These are phyloP conservation scores for Pangasius mekongensis DNA, from an alignment of 2,797 vertebrate genomes.

Conservation along the genomic window DNA sequence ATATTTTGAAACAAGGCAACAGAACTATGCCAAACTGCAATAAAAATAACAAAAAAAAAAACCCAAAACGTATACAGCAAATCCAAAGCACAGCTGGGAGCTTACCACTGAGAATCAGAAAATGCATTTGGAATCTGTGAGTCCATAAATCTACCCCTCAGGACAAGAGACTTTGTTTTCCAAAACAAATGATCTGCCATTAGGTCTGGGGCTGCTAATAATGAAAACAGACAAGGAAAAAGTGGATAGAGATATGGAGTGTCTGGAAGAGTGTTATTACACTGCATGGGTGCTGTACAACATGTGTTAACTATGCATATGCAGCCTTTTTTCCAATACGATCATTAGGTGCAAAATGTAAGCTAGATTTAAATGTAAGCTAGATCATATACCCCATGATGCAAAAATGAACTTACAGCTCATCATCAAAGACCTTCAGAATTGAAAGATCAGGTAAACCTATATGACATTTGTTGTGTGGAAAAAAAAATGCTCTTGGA, in stretches of 20 bases:
- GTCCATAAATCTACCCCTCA: conserved; percentile 50
- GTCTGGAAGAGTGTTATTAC: not conserved
- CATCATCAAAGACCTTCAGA: not conserved
- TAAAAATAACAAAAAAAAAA: conserved; percentile 58
- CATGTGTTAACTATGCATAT: not conserved
- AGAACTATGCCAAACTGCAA: conserved; percentile 21
- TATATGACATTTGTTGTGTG: not conserved
- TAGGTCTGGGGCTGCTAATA: not conserved
- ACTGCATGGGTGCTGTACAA: not conserved
- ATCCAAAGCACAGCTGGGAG: conserved; percentile 40
- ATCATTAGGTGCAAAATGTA: not conserved
- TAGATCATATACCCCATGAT: not conserved
- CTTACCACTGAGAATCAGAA: conserved; percentile 47
- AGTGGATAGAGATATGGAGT: not conserved
- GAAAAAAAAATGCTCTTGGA: not conserved
- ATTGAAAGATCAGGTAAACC: not conserved
- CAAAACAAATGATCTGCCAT: not conserved
- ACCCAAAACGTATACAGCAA: conserved; percentile 23
- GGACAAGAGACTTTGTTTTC: not conserved
- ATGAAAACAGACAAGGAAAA: not conserved
- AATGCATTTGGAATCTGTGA: conserved; percentile 60
- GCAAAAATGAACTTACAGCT: not conserved
- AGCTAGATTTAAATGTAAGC: not conserved
- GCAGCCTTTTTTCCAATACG: not conserved
- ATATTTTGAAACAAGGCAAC: conserved; percentile 18